Percentiles rank a stretch among this genome's conserved stretches.
Conservation (phyloP, 2,113 vertebrate genomes). For the Lepus europaeus region DNA sequence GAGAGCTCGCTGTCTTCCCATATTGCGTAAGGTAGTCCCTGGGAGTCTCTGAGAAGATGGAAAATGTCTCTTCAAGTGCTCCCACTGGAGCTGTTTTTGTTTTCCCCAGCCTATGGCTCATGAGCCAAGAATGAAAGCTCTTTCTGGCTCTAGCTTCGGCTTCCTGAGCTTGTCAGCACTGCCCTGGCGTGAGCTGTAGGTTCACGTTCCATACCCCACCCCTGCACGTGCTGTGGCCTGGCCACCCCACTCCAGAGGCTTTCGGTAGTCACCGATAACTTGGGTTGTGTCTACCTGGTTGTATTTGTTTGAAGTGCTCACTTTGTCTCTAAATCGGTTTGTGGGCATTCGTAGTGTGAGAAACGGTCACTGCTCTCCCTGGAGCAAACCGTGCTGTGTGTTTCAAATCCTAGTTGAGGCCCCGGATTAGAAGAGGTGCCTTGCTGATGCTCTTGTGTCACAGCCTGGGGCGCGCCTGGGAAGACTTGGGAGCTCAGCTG, state of each 20-base stretch:
- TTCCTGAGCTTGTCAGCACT: neutral
- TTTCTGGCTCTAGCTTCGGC: neutral
- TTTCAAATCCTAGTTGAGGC: neutral
- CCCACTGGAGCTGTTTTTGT: slow-evolving; percentile 8
- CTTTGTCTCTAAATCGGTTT: slow-evolving; percentile 1
- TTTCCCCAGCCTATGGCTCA: neutral
- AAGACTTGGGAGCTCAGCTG: slow-evolving; percentile 4
- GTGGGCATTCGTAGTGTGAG: neutral
- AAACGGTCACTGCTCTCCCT: neutral
- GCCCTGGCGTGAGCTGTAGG: neutral
- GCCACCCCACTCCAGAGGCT: neutral
- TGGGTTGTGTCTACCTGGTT: neutral
- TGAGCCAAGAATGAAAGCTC: slow-evolving; percentile 56
- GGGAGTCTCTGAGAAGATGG: slow-evolving; percentile 5
- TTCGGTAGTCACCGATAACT: neutral
- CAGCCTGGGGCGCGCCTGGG: neutral
- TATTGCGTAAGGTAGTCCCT: slow-evolving; percentile 37
- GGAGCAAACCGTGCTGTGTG: neutral
- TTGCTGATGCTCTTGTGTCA: neutral
- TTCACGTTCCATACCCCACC: neutral
- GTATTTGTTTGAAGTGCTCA: neutral
- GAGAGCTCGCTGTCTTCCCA: neutral
- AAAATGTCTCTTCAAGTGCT: slow-evolving; percentile 4
- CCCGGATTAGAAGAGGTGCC: neutral
- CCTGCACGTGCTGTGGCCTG: neutral